Base-by-base conservation (phyloP, 2,113 vertebrate species). In the Dipodomys spectabilis region DNA sequence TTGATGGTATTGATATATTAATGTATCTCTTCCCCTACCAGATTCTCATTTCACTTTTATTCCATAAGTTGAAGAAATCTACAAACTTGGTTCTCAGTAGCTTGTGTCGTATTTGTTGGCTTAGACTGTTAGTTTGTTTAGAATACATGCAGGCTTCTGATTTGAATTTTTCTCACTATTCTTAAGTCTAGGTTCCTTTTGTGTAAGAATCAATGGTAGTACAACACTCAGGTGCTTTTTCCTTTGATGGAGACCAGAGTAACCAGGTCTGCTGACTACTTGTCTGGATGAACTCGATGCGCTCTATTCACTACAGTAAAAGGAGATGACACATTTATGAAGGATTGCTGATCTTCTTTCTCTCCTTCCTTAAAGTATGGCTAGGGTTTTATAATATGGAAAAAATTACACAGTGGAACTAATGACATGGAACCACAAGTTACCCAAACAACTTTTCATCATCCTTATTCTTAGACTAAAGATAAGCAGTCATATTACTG, bases 361-460 rank as follows among this genome's bases (percentile, higher is more conserved):
- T 92, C 82, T 86, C 53, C 35, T 93, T 53, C 64, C 88, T 28
- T 81, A 81, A 86, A 88, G 57, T 32, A 20, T 90, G 86, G 77
- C 57, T 44, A n/a, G 75, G 7, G 28, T 81, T 94, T 82, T 69
- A 79, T 86, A 83, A 39, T 69, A 89, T 64, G 73, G 74, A 88
- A 86, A 32, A 72, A 91, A 96, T 89, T 81, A 85, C 25, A 69
- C 88, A 78, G 16, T 85, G 62, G 88, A 84, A 82, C 45, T 85
- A 90, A 78, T 93, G 67, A 78, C 75, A 87, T 84, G 19, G 82
- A 69, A 30, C 71, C 67, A 79, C 78, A 73, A 89, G 28, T 39
- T 57, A 71, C 23, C 75, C 25, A 88, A 94, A 90, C 67, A 86
- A 60, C 30, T 82, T 78, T 57, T 68, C 68, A 68, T 86, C 80